These are phyloP conservation scores for Malurus cyaneus DNA, from an alignment of 2,113 vertebrate genomes.

Conservation along the genomic window DNA sequence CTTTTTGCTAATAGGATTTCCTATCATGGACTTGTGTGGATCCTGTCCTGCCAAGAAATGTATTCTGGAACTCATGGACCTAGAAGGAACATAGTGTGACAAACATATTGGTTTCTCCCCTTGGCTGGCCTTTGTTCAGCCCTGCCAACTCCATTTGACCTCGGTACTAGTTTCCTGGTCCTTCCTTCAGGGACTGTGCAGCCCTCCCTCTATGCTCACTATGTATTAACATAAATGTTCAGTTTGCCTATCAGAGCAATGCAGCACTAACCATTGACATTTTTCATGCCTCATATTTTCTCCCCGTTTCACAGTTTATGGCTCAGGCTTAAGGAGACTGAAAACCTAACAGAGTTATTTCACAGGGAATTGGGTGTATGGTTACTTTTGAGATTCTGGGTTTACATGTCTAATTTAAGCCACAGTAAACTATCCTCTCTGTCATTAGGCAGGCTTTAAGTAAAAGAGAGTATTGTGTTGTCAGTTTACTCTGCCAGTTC, in stretches of 20 bases:
- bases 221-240: not conserved
- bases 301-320: not conserved
- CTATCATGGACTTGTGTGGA: not conserved
- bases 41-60: not conserved
- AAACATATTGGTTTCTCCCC: not conserved
- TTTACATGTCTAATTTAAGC: not conserved
- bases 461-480: not conserved
- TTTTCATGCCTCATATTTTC: not conserved
- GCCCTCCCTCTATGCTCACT: not conserved
- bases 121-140: not conserved
- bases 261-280: not conserved
- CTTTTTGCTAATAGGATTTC: not conserved
- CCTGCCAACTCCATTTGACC: not conserved
- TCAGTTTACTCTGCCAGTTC: not conserved
- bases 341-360: not conserved
- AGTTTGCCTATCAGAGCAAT: not conserved
- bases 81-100: not conserved
- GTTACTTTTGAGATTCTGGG: not conserved
- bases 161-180: rapidly evolving
- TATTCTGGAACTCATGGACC: not conserved
- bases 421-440: not conserved
- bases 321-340: not conserved
- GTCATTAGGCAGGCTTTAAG: not conserved
- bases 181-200: not conserved
- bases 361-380: not conserved